Conservation (phyloP, 2,888 invertebrate species). For the Xestoiulus laeticollis region DNA sequence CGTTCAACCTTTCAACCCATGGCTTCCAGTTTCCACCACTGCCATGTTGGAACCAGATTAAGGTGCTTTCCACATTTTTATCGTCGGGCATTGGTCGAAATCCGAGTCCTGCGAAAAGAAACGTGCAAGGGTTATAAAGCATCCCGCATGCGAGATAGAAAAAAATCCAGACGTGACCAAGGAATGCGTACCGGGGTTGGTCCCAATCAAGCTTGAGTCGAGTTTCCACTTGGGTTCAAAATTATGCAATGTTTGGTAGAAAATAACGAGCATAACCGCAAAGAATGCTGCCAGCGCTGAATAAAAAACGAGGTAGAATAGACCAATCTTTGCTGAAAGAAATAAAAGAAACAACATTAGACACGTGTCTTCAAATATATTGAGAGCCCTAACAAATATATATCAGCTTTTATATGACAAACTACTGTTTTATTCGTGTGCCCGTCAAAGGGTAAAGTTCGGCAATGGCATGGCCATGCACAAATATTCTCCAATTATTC, state of each 20-base stretch:
- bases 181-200: conserved; percentile 84
- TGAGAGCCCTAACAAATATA: no score
- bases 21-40: conserved; percentile 80
- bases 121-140: no score
- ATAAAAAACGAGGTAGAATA: conserved; percentile 97
- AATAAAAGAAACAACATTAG: conserved; percentile 58
- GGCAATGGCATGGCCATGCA: background rate
- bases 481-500: background rate
- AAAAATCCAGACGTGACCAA: background rate
- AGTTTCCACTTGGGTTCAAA: conserved; percentile 90
- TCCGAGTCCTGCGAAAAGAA: conserved; percentile 78
- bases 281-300: conserved; percentile 92
- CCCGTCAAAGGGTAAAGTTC: background rate
- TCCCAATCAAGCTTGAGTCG: conserved; percentile 86
- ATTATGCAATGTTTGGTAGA: conserved; percentile 88
- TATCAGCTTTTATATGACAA: no score
- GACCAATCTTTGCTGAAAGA: conserved; percentile 87
- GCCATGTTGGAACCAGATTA: conserved; percentile 90
- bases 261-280: conserved; percentile 91
- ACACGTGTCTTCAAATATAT: no score
- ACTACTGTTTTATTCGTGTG: background rate
- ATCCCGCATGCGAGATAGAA: background rate
- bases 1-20: conserved; percentile 80
- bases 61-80: conserved; percentile 91
- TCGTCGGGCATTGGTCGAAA: conserved; percentile 96